phyloP scores from a whole-genome alignment of 2,888 invertebrate species.

The Pachycephus smyrnensis region DNA sequence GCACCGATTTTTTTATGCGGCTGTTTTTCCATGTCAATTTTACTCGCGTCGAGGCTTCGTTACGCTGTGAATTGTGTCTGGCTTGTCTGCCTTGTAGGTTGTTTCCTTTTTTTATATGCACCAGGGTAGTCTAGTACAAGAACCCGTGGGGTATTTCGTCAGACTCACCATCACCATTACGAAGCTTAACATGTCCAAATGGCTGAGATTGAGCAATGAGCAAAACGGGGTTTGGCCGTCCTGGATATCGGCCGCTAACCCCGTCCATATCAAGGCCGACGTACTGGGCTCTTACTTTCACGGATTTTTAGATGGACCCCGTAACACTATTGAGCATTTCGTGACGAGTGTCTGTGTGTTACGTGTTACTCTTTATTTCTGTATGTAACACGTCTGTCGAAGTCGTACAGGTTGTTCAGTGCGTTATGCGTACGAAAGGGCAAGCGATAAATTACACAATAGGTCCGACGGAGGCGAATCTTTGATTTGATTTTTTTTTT shows the following conservation, averaged over 20 bases:
- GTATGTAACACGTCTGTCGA: not conserved
- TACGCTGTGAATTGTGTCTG: not conserved
- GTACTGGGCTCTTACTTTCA: conserved; percentile 57
- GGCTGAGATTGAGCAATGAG: conserved; percentile 50
- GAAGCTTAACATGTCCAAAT: conserved; percentile 40
- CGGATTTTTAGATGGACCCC: conserved; percentile 43
- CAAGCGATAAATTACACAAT: no score
- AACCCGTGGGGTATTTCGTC: conserved; percentile 39
- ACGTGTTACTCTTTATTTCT: not conserved
- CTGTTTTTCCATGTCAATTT: not conserved
- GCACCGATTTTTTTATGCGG: not conserved
- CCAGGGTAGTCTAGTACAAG: not conserved
- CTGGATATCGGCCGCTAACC: conserved; percentile 62
- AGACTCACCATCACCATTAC: conserved; percentile 35
- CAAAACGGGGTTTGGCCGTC: conserved; percentile 45
- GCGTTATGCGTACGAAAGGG: no score
- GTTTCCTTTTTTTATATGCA: not conserved
- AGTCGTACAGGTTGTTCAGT: not conserved
- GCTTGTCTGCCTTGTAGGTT: not conserved
- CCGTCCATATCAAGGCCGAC: conserved; percentile 62
- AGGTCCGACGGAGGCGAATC: not conserved
- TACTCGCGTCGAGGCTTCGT: not conserved
- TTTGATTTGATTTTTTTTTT: not conserved
- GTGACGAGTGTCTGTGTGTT: not conserved
- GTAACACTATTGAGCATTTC: not conserved